phyloP scores from a whole-genome alignment of 2,888 invertebrate species.

The Carterocephalus palaemon region DNA sequence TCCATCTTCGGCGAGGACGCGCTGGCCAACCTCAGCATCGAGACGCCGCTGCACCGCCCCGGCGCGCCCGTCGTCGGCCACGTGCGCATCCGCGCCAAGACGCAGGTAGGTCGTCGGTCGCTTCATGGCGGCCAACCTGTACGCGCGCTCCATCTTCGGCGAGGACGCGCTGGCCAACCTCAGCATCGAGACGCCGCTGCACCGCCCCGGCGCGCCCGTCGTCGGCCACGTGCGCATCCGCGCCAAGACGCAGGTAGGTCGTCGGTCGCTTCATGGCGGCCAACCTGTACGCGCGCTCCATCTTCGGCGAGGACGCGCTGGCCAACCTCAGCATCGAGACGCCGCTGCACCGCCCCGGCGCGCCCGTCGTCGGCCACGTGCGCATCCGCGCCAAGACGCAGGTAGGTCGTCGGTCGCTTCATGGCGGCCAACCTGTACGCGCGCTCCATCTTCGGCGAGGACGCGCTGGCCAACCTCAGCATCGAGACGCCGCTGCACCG shows the following conservation, averaged over 20 bases:
- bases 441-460: too few species aligned
- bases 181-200: constrained; percentile 96
- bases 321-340: constrained; percentile 99
- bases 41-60: constrained; percentile 93
- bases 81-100: constrained; percentile 98
- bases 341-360: constrained; percentile 89
- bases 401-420: constrained; percentile 81
- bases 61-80: constrained; percentile 93
- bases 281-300: constrained; percentile 98
- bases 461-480: too few species aligned
- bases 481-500: too few species aligned
- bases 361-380: constrained; percentile 95
- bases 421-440: too few species aligned
- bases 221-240: constrained; percentile 98
- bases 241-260: constrained; percentile 95
- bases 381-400: constrained; percentile 99
- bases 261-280: constrained; percentile 71
- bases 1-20: constrained; percentile 99
- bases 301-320: constrained; percentile 98
- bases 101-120: constrained; percentile 88
- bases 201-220: constrained; percentile 89
- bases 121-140: constrained; percentile 83
- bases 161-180: constrained; percentile 99
- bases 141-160: constrained; percentile 98
- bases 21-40: constrained; percentile 98